Evolutionary conservation across 1,140 invertebrate species (phyloP), one percentile per base, ranked within the genome.

Genomic region (Dreissena rostriformis): DNA sequence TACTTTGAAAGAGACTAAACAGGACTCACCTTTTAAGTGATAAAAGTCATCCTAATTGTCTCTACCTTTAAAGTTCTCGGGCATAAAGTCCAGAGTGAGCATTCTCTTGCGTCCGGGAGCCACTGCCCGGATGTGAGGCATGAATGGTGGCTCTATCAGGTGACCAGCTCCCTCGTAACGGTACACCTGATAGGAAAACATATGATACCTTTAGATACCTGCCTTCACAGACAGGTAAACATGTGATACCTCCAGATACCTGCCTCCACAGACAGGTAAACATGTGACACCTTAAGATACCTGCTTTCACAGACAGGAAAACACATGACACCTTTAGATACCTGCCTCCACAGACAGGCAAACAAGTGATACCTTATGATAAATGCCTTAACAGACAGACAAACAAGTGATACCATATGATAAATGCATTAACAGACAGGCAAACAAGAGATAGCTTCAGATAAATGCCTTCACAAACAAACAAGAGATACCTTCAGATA

Each of bases 111-210:
- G 22, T n/a, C 78, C 78, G 11, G 67, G 67, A 14, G 14, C 19
- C 8, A 75, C 24, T 0, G 61, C 26, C 8, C 80, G 61, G 65
- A 75, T 80, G 17, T 82, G 39, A 22, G 87, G 87, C 15, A 76
- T 49, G 55, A 87, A 86, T 28, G 87, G 87, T 19, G 87, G 87
- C 57, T 90, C 88, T 26, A 90, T 82, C 17, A 90, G 84, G 63
- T 90, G 88, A 11, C 88, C 88, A 68, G 88, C 81, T 5, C 82
- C 85, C 10, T 71, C 82, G 65, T 90, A 90, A 22, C 76, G 72
- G 6, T 82, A 52, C 0, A 86, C 12, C 52, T 74, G 68, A 51
- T 79, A 75, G 22, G 22, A 6, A 61, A n/a, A 61, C 17, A n/a
- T n/a, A 6, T 61, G 57, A n/a, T 11, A 61, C 57, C 22, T 61